Percentiles rank a stretch among this genome's conserved stretches.
These are phyloP conservation scores for Manacus vitellinus DNA, from an alignment of 2,113 vertebrate species.

Conservation along the genomic window DNA sequence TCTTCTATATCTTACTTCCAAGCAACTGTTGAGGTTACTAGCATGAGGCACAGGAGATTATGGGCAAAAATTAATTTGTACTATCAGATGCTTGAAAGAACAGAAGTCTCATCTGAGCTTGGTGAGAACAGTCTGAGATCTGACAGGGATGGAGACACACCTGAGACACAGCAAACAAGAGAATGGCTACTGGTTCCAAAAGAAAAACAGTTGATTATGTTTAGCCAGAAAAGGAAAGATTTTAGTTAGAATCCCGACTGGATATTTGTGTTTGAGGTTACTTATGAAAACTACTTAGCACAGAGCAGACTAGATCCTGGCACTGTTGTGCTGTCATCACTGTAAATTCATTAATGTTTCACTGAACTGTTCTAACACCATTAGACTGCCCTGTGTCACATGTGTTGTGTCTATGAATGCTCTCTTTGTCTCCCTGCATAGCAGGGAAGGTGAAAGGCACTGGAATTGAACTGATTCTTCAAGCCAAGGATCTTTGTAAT, in stretches of 20 bases:
- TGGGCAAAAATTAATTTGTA: background rate
- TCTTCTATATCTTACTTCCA: background rate
- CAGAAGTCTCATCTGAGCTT: background rate
- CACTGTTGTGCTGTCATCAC: constrained; percentile 1
- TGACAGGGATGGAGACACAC: background rate
- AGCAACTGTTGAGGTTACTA: background rate
- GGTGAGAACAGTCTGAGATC: background rate
- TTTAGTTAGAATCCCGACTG: background rate
- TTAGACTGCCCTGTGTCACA: constrained; percentile 28
- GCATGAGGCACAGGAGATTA: background rate
- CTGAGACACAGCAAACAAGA: background rate
- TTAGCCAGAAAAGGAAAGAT: background rate
- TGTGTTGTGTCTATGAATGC: constrained; percentile 36
- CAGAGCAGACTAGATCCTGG: background rate
- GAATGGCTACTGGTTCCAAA: background rate
- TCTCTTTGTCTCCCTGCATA: constrained; percentile 40
- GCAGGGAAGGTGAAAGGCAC: constrained; percentile 3
- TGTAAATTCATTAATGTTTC: constrained; percentile 50
- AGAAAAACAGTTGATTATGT: background rate
- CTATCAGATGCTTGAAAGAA: background rate
- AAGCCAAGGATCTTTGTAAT: constrained; percentile 13
- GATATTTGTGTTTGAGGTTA: background rate
- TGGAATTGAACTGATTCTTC: constrained; percentile 28
- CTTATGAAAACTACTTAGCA: background rate
- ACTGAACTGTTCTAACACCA: constrained; percentile 39